These are phyloP conservation scores for Istiophorus platypterus DNA, from an alignment of 2,113 vertebrate species.

Conservation along the genomic window DNA sequence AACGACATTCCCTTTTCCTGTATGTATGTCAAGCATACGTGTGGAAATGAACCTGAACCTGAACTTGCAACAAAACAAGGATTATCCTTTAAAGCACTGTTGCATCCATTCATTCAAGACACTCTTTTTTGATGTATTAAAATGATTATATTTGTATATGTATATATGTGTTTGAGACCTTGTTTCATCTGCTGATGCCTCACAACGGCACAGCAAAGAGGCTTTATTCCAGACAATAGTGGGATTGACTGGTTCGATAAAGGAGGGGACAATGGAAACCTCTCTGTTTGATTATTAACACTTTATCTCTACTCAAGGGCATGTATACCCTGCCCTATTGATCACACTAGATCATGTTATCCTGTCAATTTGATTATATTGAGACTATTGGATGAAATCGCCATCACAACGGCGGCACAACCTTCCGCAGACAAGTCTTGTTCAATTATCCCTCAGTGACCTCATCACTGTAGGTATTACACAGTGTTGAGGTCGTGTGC, in stretches of 20 bases:
- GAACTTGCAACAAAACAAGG: no score
- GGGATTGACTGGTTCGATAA: constrained; percentile 57
- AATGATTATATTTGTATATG: no score
- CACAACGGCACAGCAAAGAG: constrained; percentile 60
- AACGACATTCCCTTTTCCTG: no score
- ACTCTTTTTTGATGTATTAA: no score
- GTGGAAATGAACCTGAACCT: no score
- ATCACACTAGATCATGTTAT: constrained; percentile 10
- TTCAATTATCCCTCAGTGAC: background rate
- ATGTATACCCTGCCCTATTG: background rate
- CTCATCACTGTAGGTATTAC: background rate
- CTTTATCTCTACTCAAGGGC: constrained; percentile 13
- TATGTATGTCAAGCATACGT: no score
- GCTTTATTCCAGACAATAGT: constrained; percentile 63
- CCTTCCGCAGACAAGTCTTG: background rate
- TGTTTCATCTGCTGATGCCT: constrained; percentile 65
- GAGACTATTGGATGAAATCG: background rate
- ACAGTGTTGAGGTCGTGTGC: constrained; percentile 1
- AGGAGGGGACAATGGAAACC: constrained; percentile 42
- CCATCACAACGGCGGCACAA: background rate
- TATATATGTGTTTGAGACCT: constrained; percentile 21
- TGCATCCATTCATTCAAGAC: no score
- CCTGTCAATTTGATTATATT: constrained; percentile 18
- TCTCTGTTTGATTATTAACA: constrained; percentile 60
- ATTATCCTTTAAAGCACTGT: no score